Percentiles rank a stretch among this genome's conserved stretches.
phyloP scores from a whole-genome alignment of 2,888 invertebrate genomes.

The Nomada ruficornis region DNA sequence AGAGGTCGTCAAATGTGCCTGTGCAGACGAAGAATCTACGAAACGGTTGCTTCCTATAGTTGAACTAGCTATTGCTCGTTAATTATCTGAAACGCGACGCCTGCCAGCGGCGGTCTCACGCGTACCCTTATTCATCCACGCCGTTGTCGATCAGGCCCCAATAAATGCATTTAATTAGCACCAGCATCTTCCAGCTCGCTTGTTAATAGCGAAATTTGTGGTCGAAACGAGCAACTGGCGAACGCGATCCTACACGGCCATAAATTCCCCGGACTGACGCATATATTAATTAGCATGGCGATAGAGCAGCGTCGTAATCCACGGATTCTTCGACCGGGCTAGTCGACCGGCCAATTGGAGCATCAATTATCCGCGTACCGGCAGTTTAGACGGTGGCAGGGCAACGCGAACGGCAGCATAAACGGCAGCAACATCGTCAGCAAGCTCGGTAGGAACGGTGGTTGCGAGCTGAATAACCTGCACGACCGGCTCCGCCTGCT shows the following conservation, averaged over 20 bases:
- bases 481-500: constrained; percentile 65
- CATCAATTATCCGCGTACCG: constrained; percentile 38
- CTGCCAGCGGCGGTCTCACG: background rate
- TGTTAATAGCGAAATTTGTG: constrained; percentile 27
- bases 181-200: background rate
- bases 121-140: background rate
- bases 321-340: constrained; percentile 29
- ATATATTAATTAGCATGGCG: constrained; percentile 28
- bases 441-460: constrained; percentile 41
- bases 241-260: background rate
- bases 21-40: constrained; percentile 5
- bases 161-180: constrained; percentile 55
- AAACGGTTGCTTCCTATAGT: constrained; percentile 31
- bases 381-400: constrained; percentile 29
- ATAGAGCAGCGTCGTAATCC: constrained; percentile 9
- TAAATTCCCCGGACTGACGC: constrained; percentile 17
- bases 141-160: constrained; percentile 24
- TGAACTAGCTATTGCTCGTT: constrained; percentile 29
- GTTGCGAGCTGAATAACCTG: constrained; percentile 56
- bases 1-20: background rate
- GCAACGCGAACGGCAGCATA: constrained; percentile 9
- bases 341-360: background rate
- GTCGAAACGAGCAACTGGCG: background rate
- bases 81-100: background rate
- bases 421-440: constrained; percentile 40